Evolutionary conservation across 2,797 vertebrate genomes (phyloP), one percentile per base, ranked within the genome.

Genomic region (Lepidocolaptes lacrymiger): DNA sequence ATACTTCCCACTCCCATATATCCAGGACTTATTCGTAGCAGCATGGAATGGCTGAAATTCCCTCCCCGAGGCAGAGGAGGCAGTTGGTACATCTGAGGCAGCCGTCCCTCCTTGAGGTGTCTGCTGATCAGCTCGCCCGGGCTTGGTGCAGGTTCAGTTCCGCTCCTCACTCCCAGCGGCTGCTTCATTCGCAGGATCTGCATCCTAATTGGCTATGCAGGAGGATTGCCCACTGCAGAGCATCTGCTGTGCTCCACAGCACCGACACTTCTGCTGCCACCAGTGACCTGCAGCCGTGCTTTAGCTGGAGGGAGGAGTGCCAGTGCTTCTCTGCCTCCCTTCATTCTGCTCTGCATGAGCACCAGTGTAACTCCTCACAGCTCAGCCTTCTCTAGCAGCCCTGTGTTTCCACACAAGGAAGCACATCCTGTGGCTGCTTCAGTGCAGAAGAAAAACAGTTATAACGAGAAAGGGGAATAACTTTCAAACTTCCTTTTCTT

Each of bases 201-300:
- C 91, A 94, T 96, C 85, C 93, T 96, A 89, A 91, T 81, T 96
- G 92, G 75, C 77, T 77, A 92, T 96, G 92, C 92, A 94, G 91
- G 76, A 92, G 73, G 94, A 94, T 49, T 94, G 59, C 89, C 95
- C 82, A 91, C 93, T 96, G 96, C 96, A 95, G 96, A 93, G 89
- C 93, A 89, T 89, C 92, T 94, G 95, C 89, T 90, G 66, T 86
- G 88, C 85, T 69, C 85, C 92, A 44, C 79, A 91, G 92, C 85
- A 11, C 82, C 6, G 48, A 81, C 28, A 48, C n/a, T 92, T 90
- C 6, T 78, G 64, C 91, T 96, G 87, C 84, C 61, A 8, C 20
- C 32, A 78, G 88, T 82, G 93, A 89, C 95, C 80, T 2, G 21
- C 81, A 77, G 91, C 71, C 39, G 9, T 64, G 56, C 48, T 81